Conservation (phyloP, 2,797 vertebrate genomes). For the Nyctibius grandis region DNA sequence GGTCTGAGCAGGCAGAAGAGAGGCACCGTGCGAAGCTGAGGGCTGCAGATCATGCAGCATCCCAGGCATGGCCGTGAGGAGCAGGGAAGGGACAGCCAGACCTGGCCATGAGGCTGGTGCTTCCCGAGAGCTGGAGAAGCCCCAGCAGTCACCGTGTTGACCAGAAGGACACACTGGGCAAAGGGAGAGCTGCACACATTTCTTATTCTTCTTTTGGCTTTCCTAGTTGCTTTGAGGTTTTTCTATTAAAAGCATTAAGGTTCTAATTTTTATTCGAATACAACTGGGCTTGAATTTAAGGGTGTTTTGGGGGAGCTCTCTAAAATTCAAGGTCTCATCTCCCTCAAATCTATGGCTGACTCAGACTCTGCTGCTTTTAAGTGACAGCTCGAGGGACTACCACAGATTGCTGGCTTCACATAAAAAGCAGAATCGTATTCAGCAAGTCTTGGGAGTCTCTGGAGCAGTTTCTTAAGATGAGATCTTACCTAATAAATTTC, state of each 20-base stretch:
- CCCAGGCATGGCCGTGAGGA: not conserved
- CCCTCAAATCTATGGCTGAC: not conserved
- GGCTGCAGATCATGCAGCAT: not conserved
- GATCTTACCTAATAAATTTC: not conserved
- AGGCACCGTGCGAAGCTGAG: fast-evolving
- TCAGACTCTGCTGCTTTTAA: not conserved
- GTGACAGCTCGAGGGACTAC: not conserved
- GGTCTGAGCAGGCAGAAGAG: not conserved
- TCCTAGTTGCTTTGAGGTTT: not conserved
- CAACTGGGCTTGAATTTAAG: not conserved
- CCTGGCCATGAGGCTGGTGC: fast-evolving
- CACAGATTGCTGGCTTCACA: not conserved
- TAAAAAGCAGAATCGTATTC: not conserved
- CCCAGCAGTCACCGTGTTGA: not conserved
- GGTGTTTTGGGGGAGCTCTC: not conserved
- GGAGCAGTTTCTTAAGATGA: not conserved
- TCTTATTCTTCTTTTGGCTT: not conserved
- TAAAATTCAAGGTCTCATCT: not conserved
- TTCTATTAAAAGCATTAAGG: not conserved
- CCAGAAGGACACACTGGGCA: not conserved
- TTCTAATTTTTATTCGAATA: not conserved
- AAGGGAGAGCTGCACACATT: fast-evolving
- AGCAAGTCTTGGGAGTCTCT: not conserved
- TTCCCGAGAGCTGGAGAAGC: not conserved
- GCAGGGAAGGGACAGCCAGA: not conserved